Evolutionary conservation across 2,113 vertebrate genomes (phyloP).

Genomic region (Enhydra lutris): DNA sequence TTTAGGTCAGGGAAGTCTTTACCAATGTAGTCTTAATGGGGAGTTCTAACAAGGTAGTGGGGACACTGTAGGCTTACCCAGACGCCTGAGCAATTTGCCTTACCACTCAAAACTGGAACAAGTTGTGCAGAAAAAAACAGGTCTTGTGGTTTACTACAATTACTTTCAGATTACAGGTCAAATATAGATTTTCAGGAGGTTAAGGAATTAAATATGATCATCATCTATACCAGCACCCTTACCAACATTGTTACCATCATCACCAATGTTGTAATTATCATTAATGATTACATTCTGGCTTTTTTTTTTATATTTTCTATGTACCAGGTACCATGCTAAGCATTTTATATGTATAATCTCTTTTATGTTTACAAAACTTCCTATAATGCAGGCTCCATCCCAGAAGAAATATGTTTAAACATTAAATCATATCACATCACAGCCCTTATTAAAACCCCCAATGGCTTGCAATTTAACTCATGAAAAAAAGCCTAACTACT

Average conservation of each 20-base stretch:
- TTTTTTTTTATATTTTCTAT: neutral
- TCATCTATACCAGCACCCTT: neutral
- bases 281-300: neutral
- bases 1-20: conserved; percentile 11
- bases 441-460: neutral
- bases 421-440: neutral
- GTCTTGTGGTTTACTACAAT: neutral
- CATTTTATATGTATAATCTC: neutral
- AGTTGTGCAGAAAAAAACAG: neutral
- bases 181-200: neutral
- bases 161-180: neutral
- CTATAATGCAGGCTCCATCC: neutral
- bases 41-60: neutral
- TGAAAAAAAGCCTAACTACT: neutral
- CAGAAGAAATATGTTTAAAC: neutral
- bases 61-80: neutral
- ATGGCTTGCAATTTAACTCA: neutral
- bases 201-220: neutral
- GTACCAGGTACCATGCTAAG: neutral
- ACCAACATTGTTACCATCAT: neutral
- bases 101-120: neutral
- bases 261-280: neutral
- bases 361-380: neutral
- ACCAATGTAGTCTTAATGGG: neutral
- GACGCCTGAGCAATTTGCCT: neutral